Evolutionary conservation across 2,797 vertebrate genomes (phyloP), one percentile per base, ranked within the genome.

Genomic region (Leptatherina wallacei): DNA sequence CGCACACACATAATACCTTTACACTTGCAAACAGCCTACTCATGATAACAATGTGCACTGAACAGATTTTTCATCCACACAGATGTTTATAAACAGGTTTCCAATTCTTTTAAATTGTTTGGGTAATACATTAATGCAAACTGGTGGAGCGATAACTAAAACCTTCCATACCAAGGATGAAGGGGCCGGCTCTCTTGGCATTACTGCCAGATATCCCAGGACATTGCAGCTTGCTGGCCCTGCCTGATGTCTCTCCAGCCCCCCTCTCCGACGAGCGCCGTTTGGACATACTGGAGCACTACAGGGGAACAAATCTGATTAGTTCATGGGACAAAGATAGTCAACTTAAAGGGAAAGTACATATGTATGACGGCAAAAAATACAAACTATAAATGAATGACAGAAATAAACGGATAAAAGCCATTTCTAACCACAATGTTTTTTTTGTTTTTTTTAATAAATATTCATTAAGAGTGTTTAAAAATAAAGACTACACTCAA

Each of bases 131-230:
- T 11, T 52, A 30, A 29, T 59, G 30, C 14, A 24, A 32, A 32
- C 29, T 22, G 40, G 27, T 6, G 54, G 8, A 60, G 52, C 20
- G 71, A 75, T 62, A 52, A 61, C 33, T 3, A 12, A 29, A 40
- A 29, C 57, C 87, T 92, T 78, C 73, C 92, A 91, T 94, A 99
- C 98, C 98, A 0, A 99, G 95, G 81, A 99, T 96, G 85, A 98
- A 99, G 1, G 98, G 98, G 33, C 98, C 98, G 0, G 97, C 98
- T 95, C 97, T 95, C 93, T 99, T 99, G 81, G 96, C 96, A 65
- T 97, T 99, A 71, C 88, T 97, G 92, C 97, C 97, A 10, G 98
- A 96, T 89, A 99, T 98, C 66, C 97, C 96, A 3, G 95, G 87
- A 85, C 97, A 98, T 55, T 99, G 96, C 86, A 97, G 95, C 92